Evolutionary conservation across 2,113 vertebrate genomes (phyloP).

Genomic region (Podocnemis expansa): DNA sequence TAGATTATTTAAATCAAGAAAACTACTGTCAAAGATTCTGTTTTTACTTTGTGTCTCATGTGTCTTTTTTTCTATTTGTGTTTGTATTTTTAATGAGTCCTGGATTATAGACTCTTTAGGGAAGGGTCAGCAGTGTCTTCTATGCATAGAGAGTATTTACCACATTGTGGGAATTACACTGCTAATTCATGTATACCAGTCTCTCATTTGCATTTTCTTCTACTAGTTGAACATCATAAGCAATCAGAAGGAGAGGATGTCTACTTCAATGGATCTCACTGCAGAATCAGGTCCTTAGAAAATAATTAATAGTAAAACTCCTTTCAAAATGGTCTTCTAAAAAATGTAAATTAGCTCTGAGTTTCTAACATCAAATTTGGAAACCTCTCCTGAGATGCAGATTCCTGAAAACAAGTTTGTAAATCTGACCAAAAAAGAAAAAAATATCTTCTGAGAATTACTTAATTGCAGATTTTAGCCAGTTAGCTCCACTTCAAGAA

Average conservation of each 20-base stretch:
- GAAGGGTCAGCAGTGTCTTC: neutral
- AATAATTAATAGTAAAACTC: neutral
- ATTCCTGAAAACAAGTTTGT: neutral
- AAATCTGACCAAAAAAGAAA: neutral
- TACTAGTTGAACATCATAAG: neutral
- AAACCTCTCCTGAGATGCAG: neutral
- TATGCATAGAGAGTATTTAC: accelerated
- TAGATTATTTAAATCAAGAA: neutral
- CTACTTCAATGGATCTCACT: accelerated
- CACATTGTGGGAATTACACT: neutral
- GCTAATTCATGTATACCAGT: neutral
- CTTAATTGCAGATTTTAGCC: neutral
- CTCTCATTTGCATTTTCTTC: neutral
- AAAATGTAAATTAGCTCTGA: neutral
- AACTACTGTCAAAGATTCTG: neutral
- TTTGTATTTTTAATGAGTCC: neutral
- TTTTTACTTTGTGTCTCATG: neutral
- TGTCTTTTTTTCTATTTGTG: neutral
- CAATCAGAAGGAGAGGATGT: neutral
- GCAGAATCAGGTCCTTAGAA: neutral
- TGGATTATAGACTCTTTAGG: neutral
- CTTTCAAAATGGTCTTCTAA: neutral
- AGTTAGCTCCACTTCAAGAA: neutral
- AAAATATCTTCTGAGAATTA: neutral
- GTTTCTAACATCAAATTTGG: neutral